phyloP scores from a whole-genome alignment of 2,113 vertebrate species.

The Entosphenus tridentatus region DNA sequence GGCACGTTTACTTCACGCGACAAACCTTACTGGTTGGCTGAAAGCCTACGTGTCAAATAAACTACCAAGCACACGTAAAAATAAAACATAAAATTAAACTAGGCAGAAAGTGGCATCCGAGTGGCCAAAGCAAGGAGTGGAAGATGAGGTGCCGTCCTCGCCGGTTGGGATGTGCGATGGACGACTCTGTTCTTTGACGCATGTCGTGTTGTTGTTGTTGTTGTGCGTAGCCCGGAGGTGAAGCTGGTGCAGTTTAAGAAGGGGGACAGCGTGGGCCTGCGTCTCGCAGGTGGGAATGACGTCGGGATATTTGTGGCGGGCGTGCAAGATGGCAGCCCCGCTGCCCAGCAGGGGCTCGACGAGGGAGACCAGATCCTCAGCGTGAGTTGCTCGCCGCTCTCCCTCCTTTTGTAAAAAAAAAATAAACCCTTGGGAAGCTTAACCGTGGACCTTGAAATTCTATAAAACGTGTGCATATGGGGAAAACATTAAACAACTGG shows the following conservation, averaged over 20 bases:
- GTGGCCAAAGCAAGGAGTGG: too few relatives aligned
- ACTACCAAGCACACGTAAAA: too few relatives aligned
- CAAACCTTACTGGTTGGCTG: too few relatives aligned
- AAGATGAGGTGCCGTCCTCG: too few relatives aligned
- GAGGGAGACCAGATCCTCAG: constrained; percentile 99
- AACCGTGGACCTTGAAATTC: too few relatives aligned
- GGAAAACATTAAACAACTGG: too few relatives aligned
- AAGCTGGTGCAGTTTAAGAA: constrained; percentile 97
- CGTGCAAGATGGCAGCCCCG: constrained; percentile 85
- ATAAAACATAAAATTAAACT: too few relatives aligned
- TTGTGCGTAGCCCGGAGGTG: constrained; percentile 63
- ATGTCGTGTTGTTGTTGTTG: neutral
- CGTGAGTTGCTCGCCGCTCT: constrained; percentile 30
- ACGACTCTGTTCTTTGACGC: neutral
- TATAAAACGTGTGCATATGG: too few relatives aligned
- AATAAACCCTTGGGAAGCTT: neutral
- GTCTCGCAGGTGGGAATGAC: constrained; percentile 90
- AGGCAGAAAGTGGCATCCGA: too few relatives aligned
- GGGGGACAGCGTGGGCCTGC: constrained; percentile 85
- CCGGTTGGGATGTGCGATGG: neutral
- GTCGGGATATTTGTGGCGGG: constrained; percentile 97
- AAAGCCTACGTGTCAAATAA: too few relatives aligned
- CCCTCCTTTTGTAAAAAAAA: neutral
- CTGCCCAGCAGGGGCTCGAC: constrained; percentile 89
- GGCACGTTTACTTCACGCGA: too few relatives aligned